phyloP scores from a whole-genome alignment of 2,888 invertebrate genomes.

The Euzetes globulus region DNA sequence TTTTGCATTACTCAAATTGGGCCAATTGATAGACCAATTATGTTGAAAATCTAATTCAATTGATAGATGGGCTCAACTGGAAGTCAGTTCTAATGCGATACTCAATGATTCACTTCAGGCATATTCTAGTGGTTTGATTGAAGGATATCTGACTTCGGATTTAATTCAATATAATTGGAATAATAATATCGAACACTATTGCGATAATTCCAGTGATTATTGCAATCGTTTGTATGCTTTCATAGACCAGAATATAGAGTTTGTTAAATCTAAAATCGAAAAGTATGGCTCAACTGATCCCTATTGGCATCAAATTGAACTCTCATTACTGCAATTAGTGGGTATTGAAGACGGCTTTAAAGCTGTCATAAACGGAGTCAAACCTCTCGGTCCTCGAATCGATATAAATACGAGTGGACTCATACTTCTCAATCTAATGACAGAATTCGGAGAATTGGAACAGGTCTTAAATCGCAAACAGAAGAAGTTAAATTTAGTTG shows the following conservation, averaged over 20 bases:
- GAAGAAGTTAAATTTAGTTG: not conserved
- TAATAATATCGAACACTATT: slow-evolving; percentile 61
- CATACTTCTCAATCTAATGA: not conserved
- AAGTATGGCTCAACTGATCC: not conserved
- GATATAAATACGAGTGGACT: not conserved
- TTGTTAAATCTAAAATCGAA: slow-evolving; percentile 52
- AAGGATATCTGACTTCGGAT: slow-evolving; percentile 72
- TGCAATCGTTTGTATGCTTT: slow-evolving; percentile 52
- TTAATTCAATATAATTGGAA: slow-evolving; percentile 68
- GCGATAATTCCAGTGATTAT: slow-evolving; percentile 50
- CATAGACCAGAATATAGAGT: slow-evolving; percentile 58
- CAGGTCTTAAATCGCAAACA: not conserved
- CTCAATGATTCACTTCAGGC: slow-evolving; percentile 73
- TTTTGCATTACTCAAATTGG: too few species aligned
- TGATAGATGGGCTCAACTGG: slow-evolving; percentile 28
- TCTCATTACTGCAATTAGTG: too few species aligned
- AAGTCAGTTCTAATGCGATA: slow-evolving; percentile 40
- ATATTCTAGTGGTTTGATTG: slow-evolving; percentile 72
- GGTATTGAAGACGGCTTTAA: not conserved
- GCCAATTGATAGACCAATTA: too few species aligned
- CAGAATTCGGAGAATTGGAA: not conserved
- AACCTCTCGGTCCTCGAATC: not conserved
- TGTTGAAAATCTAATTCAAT: too few species aligned
- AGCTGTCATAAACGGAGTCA: not conserved
- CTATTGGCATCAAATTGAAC: too few species aligned